Conservation (phyloP, 2,113 vertebrate species). For the Cyphomyrus discorhynchus region DNA sequence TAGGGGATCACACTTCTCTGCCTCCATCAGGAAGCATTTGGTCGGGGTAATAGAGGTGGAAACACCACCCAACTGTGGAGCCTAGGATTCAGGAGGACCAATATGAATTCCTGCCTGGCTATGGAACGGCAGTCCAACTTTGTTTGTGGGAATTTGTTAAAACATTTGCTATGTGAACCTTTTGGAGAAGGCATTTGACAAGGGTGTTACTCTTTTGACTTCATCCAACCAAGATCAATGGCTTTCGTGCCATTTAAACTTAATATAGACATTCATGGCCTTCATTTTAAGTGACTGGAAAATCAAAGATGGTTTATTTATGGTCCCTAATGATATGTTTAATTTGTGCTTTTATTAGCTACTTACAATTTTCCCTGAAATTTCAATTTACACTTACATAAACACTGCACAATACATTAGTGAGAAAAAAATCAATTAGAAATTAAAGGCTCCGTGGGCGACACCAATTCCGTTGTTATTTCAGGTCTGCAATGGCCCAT, state of each 20-base stretch:
- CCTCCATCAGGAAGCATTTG: neutral
- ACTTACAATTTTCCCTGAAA: neutral
- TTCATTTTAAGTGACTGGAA: neutral
- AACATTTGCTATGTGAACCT: neutral
- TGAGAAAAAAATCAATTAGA: neutral
- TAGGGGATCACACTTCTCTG: neutral
- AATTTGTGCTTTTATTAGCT: neutral
- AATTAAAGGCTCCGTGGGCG: neutral
- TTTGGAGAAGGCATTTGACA: neutral
- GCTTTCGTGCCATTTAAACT: neutral
- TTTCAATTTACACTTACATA: constrained; percentile 2
- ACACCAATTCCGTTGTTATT: neutral
- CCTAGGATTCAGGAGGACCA: neutral
- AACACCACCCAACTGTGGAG: neutral
- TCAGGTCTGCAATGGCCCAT: neutral
- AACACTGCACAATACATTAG: neutral
- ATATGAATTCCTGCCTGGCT: neutral
- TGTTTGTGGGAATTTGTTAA: neutral
- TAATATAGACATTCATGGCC: neutral
- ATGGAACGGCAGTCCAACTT: neutral
- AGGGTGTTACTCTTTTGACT: neutral
- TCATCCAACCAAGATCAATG: neutral
- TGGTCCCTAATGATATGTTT: neutral
- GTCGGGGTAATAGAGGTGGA: neutral
- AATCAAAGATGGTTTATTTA: neutral